A percentile compares a stretch with the other conserved stretches of the same genome.
phyloP scores from a whole-genome alignment of 2,888 invertebrate genomes.

The Synanthedon tipuliformis region DNA sequence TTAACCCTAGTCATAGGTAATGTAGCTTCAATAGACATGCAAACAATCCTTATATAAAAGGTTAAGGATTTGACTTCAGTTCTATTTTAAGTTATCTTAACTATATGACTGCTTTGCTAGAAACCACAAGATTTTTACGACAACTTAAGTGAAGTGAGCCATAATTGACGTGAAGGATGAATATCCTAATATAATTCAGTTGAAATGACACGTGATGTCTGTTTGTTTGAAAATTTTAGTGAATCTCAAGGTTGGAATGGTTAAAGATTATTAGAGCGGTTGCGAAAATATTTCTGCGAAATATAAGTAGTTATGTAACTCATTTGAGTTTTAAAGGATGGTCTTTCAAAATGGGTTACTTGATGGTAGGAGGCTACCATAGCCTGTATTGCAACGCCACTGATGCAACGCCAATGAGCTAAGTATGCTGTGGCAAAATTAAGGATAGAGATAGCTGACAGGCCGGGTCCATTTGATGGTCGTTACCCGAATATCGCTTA shows the following conservation, averaged over 20 bases:
- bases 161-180: slow-evolving; percentile 7
- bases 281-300: not conserved
- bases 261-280: slow-evolving; percentile 15
- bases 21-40: slow-evolving; percentile 8
- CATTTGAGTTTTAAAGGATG: too few species aligned
- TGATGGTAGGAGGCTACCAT: too few species aligned
- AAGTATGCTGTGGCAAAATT: too few species aligned
- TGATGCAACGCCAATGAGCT: too few species aligned
- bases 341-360: too few species aligned
- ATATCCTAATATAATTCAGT: slow-evolving; percentile 16
- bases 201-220: slow-evolving; percentile 11
- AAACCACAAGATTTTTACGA: slow-evolving; percentile 16
- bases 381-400: too few species aligned
- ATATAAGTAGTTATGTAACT: too few species aligned
- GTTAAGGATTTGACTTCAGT: slow-evolving; percentile 12
- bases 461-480: too few species aligned
- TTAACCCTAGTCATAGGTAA: slow-evolving; percentile 1
- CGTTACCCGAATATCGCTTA: too few species aligned
- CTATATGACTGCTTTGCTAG: slow-evolving; percentile 13
- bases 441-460: too few species aligned
- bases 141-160: slow-evolving; percentile 14
- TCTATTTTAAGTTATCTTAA: slow-evolving; percentile 12
- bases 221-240: slow-evolving; percentile 14
- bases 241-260: slow-evolving; percentile 31
- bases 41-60: slow-evolving; percentile 11